These are phyloP conservation scores for Drosophila peninsularis DNA, from an alignment of 2,888 invertebrate species.

Conservation along the genomic window DNA sequence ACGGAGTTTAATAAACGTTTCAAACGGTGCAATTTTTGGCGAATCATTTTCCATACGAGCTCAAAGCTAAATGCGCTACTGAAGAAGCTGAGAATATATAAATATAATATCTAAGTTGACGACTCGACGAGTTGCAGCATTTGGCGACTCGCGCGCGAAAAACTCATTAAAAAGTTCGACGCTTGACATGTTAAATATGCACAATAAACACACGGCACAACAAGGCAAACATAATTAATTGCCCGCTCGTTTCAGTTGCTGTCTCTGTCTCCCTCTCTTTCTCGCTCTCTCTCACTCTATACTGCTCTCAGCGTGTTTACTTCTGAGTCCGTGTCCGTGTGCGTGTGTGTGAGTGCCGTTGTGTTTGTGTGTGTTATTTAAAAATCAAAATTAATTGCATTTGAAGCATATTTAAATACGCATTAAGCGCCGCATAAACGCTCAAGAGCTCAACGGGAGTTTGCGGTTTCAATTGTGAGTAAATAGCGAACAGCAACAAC, in stretches of 20 bases:
- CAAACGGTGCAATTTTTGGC: slow-evolving; percentile 29
- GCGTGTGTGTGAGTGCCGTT: background rate
- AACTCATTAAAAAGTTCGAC: slow-evolving; percentile 49
- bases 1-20: slow-evolving; percentile 21
- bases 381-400: slow-evolving; percentile 75
- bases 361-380: slow-evolving; percentile 37
- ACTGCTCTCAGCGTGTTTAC: background rate
- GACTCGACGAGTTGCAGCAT: slow-evolving; percentile 7
- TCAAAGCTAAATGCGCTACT: slow-evolving; percentile 17
- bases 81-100: background rate
- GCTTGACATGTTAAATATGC: slow-evolving; percentile 61
- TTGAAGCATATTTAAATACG: slow-evolving; percentile 73
- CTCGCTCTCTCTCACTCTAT: background rate
- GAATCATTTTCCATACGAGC: slow-evolving; percentile 17
- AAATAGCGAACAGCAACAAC: slow-evolving; percentile 48
- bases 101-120: slow-evolving; percentile 2
- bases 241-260: slow-evolving; percentile 26
- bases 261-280: background rate
- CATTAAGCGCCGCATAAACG: slow-evolving; percentile 12
- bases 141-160: slow-evolving; percentile 20
- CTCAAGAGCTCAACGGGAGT: slow-evolving; percentile 31
- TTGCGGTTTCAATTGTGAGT: slow-evolving; percentile 62
- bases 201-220: slow-evolving; percentile 51
- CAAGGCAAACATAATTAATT: slow-evolving; percentile 73
- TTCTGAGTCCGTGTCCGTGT: slow-evolving; percentile 8